A percentile compares a stretch with the other conserved stretches of the same genome.
Conservation (phyloP, 2,888 invertebrate genomes). For the Oxystoma pomonae region DNA sequence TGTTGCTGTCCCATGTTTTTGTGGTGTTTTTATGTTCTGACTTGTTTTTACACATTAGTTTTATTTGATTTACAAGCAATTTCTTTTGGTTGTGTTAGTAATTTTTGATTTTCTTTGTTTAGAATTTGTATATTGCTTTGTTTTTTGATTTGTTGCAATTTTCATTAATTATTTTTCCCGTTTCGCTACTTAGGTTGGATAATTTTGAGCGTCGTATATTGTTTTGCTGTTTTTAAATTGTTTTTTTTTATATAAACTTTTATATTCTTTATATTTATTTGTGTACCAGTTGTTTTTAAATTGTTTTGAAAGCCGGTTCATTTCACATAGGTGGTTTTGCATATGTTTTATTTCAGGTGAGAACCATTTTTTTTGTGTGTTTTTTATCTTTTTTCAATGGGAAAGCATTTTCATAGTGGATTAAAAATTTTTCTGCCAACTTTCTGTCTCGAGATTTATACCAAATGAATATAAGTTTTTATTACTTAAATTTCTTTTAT, state of each 20-base stretch:
- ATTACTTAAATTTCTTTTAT: too few species aligned
- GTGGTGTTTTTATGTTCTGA: not conserved
- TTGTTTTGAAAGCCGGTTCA: conserved; percentile 1
- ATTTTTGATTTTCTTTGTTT: not conserved
- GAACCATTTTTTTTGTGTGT: not conserved
- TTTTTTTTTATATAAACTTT: not conserved
- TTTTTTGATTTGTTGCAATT: not conserved
- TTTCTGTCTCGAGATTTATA: too few species aligned
- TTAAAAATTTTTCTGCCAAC: too few species aligned
- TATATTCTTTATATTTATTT: conserved; percentile 4
- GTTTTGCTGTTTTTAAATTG: not conserved
- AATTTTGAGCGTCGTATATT: not conserved
- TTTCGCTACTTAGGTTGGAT: not conserved
- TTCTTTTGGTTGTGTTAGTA: not conserved
- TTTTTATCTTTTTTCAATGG: not conserved
- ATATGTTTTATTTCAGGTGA: conserved; percentile 4
- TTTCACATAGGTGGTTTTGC: conserved; percentile 6
- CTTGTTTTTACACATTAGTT: not conserved
- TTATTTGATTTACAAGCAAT: not conserved
- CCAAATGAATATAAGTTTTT: too few species aligned
- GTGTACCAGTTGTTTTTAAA: not conserved
- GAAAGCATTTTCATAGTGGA: conserved; percentile 5
- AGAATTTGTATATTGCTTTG: not conserved
- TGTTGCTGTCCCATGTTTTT: not conserved
- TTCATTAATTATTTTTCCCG: not conserved